Evolutionary conservation across 2,797 vertebrate genomes (phyloP).

Genomic region (Mastacembelus armatus): DNA sequence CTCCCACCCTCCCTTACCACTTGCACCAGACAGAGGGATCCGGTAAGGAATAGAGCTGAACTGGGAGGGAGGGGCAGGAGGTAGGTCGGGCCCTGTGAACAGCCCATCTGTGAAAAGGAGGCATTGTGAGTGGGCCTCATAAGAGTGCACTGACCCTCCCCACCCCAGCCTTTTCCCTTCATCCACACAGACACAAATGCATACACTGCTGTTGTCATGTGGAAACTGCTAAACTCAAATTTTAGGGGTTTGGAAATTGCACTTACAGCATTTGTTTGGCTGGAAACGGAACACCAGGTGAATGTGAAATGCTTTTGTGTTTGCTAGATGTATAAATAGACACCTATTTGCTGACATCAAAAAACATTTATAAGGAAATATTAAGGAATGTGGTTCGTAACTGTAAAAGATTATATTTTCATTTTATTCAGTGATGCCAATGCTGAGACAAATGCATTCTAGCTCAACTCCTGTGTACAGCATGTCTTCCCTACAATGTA

Average conservation of each 20-base stretch:
- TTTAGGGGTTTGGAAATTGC: background rate
- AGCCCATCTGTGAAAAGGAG: constrained; percentile 78
- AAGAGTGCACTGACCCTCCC: constrained; percentile 63
- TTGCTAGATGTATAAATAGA: background rate
- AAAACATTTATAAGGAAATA: background rate
- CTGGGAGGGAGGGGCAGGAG: constrained; percentile 68
- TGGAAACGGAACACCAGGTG: background rate
- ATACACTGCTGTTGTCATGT: constrained; percentile 59
- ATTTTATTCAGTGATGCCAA: background rate
- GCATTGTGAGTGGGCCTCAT: constrained; percentile 71
- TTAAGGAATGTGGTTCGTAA: too few species aligned
- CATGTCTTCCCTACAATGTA: background rate
- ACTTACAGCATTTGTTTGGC: background rate
- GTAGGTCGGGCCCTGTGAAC: constrained; percentile 63
- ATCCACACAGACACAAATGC: constrained; percentile 35
- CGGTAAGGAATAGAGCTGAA: constrained; percentile 72
- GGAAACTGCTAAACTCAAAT: constrained; percentile 28
- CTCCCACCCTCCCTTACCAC: constrained; percentile 24
- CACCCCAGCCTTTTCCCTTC: constrained; percentile 25
- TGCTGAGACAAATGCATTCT: background rate
- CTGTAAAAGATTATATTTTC: background rate
- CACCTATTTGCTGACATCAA: background rate
- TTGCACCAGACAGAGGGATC: constrained; percentile 75
- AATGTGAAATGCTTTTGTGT: background rate
- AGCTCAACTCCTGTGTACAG: background rate